Evolutionary conservation across 53 echinoderm and acorn worm species (phyloP).

Genomic region (Pentamera pediparva): DNA sequence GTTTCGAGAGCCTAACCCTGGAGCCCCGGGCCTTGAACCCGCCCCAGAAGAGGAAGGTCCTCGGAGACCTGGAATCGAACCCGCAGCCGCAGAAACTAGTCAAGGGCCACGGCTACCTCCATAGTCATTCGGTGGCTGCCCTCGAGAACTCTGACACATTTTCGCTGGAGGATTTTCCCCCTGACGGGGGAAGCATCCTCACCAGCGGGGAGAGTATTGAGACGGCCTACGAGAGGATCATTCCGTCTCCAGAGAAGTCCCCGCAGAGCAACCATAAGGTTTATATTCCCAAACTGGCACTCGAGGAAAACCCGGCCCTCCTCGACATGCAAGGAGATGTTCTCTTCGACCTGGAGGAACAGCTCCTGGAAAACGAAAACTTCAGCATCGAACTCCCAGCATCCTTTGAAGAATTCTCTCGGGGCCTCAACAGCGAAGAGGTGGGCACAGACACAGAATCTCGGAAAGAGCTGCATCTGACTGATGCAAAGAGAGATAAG

Average conservation of each 20-base stretch:
- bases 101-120: conserved; percentile 27
- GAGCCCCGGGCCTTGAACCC: conserved; percentile 64
- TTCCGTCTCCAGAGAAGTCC: conserved; percentile 37
- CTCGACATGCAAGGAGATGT: conserved; percentile 1
- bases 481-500: too few relatives aligned
- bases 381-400: background rate
- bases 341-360: conserved; percentile 8
- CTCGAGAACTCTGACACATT: conserved; percentile 48
- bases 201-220: conserved; percentile 80
- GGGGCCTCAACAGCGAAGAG: background rate
- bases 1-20: conserved; percentile 83
- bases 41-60: conserved; percentile 76
- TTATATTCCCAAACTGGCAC: background rate
- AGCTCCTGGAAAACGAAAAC: conserved; percentile 4
- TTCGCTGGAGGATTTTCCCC: conserved; percentile 23
- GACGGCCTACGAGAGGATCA: conserved; percentile 66
- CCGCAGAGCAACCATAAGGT: conserved; percentile 20
- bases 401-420: background rate
- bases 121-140: conserved; percentile 13
- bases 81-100: conserved; percentile 26
- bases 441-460: background rate
- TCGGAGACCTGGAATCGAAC: conserved; percentile 8
- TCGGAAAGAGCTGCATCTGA: background rate
- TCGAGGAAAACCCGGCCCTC: background rate
- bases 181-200: conserved; percentile 56